Evolutionary conservation across 2,888 invertebrate species (phyloP).

Genomic region (Heteromyza rotundicornis): DNA sequence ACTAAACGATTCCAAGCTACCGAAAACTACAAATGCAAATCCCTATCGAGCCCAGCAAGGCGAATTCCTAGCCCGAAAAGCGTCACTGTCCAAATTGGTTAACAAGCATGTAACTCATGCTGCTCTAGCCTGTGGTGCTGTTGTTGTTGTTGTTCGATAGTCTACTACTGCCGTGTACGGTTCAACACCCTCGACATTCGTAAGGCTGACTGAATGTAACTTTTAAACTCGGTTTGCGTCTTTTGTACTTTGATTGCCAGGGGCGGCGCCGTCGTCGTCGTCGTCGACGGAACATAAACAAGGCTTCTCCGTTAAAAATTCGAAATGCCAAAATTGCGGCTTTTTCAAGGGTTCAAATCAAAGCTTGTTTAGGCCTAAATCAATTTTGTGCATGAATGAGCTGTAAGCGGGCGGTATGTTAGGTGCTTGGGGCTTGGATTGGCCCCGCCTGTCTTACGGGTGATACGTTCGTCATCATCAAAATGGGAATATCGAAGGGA

Average conservation of each 20-base stretch:
- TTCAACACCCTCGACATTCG: not conserved
- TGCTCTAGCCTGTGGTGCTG: too few species aligned
- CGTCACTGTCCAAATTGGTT: not conserved
- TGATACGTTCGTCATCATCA: constrained; percentile 5
- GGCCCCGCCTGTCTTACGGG: not conserved
- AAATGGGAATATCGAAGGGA: too few species aligned
- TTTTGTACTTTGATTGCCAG: too few species aligned
- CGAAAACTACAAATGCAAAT: not conserved
- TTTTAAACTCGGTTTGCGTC: too few species aligned
- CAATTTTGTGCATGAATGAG: constrained; percentile 49
- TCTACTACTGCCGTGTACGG: not conserved
- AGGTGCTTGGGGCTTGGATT: too few species aligned
- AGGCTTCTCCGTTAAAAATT: too few species aligned
- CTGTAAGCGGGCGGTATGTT: constrained; percentile 36
- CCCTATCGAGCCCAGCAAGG: not conserved
- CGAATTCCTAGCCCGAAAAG: not conserved
- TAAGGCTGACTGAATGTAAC: not conserved
- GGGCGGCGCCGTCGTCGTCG: too few species aligned
- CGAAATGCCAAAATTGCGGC: not conserved
- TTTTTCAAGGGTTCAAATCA: constrained; percentile 11
- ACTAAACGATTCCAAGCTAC: too few species aligned
- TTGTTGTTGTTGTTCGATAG: too few species aligned
- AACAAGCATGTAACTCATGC: too few species aligned
- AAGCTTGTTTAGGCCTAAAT: constrained; percentile 51
- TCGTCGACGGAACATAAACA: too few species aligned